Percentiles rank a stretch among this genome's conserved stretches.
Conservation (phyloP, 2,113 vertebrate species). For the Globicephala melas region DNA sequence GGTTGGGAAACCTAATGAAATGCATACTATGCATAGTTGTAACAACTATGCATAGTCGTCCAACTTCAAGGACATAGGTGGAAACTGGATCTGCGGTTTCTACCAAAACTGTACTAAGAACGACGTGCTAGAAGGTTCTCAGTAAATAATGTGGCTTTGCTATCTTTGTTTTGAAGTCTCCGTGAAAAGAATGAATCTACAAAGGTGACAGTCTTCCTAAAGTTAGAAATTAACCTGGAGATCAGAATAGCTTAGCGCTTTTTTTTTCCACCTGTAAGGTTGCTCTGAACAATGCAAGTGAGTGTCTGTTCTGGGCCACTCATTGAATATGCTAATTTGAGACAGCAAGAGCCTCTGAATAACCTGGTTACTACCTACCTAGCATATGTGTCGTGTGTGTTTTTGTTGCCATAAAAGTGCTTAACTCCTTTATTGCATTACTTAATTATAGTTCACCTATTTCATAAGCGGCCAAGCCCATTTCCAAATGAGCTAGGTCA, state of each 20-base stretch:
- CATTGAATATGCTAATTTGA: slow-evolving; percentile 55
- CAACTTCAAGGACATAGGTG: neutral
- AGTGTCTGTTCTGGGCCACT: slow-evolving; percentile 9
- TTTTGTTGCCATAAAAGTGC: slow-evolving; percentile 75
- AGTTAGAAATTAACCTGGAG: slow-evolving; percentile 25
- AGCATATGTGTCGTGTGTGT: slow-evolving; percentile 54
- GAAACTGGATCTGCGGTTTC: slow-evolving; percentile 33
- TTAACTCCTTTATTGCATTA: slow-evolving; percentile 71
- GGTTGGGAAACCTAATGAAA: slow-evolving; percentile 16
- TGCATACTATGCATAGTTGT: slow-evolving; percentile 3
- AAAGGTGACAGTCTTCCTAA: neutral
- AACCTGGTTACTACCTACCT: slow-evolving; percentile 46
- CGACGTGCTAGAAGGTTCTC: neutral
- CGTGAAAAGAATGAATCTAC: neutral
- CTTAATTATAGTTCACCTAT: slow-evolving; percentile 73
- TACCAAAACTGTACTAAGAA: neutral
- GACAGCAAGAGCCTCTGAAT: slow-evolving; percentile 49
- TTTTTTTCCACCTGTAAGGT: neutral
- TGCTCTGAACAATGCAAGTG: slow-evolving; percentile 31
- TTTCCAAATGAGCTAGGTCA: slow-evolving; percentile 73
- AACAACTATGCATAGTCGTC: neutral
- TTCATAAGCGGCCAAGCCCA: slow-evolving; percentile 73
- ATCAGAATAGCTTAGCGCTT: neutral
- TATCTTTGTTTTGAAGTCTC: neutral
- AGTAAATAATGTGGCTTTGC: neutral